Base-by-base conservation (phyloP, 1,140 invertebrate genomes). In the Drosophila elegans region DNA sequence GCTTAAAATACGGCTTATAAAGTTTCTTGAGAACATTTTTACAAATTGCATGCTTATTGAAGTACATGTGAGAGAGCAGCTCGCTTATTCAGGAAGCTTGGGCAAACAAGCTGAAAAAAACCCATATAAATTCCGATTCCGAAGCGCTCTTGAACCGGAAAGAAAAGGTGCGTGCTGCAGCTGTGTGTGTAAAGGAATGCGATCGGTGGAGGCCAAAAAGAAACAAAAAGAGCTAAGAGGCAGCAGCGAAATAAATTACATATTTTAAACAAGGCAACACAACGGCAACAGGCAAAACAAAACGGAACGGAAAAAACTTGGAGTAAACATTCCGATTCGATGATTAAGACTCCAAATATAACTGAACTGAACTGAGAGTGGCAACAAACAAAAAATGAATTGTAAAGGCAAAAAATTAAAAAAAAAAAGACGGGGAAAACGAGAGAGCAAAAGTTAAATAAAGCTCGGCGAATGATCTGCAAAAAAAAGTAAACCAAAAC, bases 261-360 rank as follows among this genome's bases (percentile, higher is more conserved):
- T 71, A 78, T 79, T 83, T 88, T 82, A 86, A 80, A 62, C 54
- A 78, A 66, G 60, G 60, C 60, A 68, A 63, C 75, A 46, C 60
- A 68, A 63, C 75, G 45, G 64, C 60, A 68, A 52, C 75, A 56
- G 66, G 48, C 53, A 69, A 76, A 78, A 75, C 66, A 72, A 80
- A 56, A 77, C 63, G 56, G 56, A 48, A 60, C 48, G 49, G 54
- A 48, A 79, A 73, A 76, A 77, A 74, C 63, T 83, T 86, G 49
- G 73, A 85, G 83, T 85, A 91, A 89, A 91, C 89, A 91, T 91
- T 91, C 89, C 89, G 78, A 83, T 85, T 75, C 71, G 81, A 91
- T 91, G 89, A 91, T 91, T 91, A 91, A 91, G 89, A 85, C 80
- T 91, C 89, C 89, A 82, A 91, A 88, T 91, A 91, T 91, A 91